These are phyloP conservation scores for Manis pentadactyla DNA, from an alignment of 2,797 vertebrate genomes.

Conservation along the genomic window DNA sequence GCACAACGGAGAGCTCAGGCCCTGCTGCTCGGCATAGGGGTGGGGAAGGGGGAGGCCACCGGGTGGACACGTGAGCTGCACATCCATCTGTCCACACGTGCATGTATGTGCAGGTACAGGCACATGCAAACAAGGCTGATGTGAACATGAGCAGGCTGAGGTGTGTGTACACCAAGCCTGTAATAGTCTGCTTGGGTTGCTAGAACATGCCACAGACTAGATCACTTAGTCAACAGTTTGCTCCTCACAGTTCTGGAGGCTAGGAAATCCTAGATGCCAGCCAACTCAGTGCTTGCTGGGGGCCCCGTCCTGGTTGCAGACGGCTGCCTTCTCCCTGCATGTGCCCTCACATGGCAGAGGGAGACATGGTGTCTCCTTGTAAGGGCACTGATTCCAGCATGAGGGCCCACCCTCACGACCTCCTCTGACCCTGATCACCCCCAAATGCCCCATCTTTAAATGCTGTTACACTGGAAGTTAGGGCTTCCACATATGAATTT, in stretches of 20 bases:
- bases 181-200: fast-evolving
- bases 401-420: neutral
- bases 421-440: neutral
- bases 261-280: neutral
- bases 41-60: too few relatives aligned
- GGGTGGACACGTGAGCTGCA: fast-evolving
- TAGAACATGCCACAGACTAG: fast-evolving
- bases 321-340: neutral
- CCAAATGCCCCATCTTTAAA: neutral
- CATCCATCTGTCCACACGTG: neutral
- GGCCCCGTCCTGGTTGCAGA: neutral
- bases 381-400: neutral
- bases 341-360: neutral
- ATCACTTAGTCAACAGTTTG: neutral
- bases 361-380: neutral
- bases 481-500: neutral
- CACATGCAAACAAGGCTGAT: neutral
- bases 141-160: neutral
- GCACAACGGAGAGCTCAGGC: slow-evolving; percentile 7
- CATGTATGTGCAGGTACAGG: neutral
- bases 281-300: neutral
- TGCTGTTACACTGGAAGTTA: neutral
- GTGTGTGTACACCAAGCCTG: fast-evolving
- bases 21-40: neutral
- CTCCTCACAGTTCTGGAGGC: neutral